Conservation (phyloP, 2,888 invertebrate species). For the Villa cingulata region DNA sequence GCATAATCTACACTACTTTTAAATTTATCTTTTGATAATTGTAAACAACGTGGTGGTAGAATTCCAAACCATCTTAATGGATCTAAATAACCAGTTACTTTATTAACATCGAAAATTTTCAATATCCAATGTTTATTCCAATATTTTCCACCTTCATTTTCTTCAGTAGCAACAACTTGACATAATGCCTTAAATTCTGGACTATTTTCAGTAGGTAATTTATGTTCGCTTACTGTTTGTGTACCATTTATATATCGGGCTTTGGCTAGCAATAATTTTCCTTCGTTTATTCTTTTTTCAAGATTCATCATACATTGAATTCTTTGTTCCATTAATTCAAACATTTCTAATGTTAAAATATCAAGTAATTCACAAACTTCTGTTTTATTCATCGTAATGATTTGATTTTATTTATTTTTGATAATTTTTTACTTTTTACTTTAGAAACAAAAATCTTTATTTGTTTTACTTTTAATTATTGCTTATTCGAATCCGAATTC, state of each 20-base stretch:
- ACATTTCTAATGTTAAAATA: constrained; percentile 49
- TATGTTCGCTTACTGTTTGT: constrained; percentile 52
- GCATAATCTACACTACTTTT: constrained; percentile 52
- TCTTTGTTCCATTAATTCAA: constrained; percentile 62
- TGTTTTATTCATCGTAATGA: constrained; percentile 5
- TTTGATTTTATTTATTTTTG: no score
- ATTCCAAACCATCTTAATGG: constrained; percentile 81
- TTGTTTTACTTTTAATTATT: no score
- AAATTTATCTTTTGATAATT: constrained; percentile 60
- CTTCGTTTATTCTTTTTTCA: constrained; percentile 53
- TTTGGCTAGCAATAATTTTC: constrained; percentile 62
- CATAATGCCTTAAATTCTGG: constrained; percentile 38
- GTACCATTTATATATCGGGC: constrained; percentile 67
- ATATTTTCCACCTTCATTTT: constrained; percentile 32
- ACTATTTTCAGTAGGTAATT: constrained; percentile 49
- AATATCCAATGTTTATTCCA: constrained; percentile 25
- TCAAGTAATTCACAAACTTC: constrained; percentile 44
- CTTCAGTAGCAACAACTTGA: constrained; percentile 22
- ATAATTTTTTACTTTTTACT: no score
- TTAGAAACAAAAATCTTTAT: no score
- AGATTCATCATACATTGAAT: constrained; percentile 52
- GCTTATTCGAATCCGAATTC: no score
- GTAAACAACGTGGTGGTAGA: constrained; percentile 65
- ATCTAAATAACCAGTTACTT: constrained; percentile 37
- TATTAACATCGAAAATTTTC: constrained; percentile 29